phyloP scores from a whole-genome alignment of 2,888 invertebrate genomes.

The Hipparchia semele region DNA sequence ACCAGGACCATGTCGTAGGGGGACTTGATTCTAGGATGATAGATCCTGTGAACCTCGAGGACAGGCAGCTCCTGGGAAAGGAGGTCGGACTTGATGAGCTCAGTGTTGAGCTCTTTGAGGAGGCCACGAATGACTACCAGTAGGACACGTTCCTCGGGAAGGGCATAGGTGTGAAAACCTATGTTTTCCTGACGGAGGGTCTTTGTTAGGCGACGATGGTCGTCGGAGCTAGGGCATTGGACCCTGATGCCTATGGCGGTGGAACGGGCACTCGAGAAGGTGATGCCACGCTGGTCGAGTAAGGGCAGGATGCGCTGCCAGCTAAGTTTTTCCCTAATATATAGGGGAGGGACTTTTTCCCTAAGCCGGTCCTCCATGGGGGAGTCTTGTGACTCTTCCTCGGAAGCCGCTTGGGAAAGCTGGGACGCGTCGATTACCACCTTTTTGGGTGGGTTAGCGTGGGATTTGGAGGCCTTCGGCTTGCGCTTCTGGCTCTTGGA shows the following conservation, averaged over 20 bases:
- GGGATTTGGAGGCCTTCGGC: not conserved
- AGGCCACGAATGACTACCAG: constrained; percentile 5
- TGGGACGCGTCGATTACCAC: not conserved
- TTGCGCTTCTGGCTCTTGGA: not conserved
- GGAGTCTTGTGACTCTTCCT: not conserved
- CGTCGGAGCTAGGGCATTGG: not conserved
- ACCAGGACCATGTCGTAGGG: constrained; percentile 8
- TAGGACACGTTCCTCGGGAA: constrained; percentile 18
- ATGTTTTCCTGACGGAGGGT: not conserved
- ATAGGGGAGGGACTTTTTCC: not conserved
- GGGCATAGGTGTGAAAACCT: constrained; percentile 10
- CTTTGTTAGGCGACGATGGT: not conserved
- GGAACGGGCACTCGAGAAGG: not conserved
- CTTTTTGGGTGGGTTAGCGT: not conserved
- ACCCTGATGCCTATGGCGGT: constrained; percentile 8
- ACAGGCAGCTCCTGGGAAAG: constrained; percentile 7
- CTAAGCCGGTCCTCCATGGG: not conserved
- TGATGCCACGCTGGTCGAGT: not conserved
- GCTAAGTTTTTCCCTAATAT: not conserved
- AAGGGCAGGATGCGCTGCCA: not conserved
- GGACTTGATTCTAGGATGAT: not conserved
- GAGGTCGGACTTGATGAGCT: not conserved
- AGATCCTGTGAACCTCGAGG: constrained; percentile 11
- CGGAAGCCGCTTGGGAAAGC: not conserved
- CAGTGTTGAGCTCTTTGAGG: not conserved